Percentiles rank a stretch among this genome's conserved stretches.
These are phyloP conservation scores for Gorsachius goisagi DNA, from an alignment of 2,113 vertebrate species.

Conservation along the genomic window DNA sequence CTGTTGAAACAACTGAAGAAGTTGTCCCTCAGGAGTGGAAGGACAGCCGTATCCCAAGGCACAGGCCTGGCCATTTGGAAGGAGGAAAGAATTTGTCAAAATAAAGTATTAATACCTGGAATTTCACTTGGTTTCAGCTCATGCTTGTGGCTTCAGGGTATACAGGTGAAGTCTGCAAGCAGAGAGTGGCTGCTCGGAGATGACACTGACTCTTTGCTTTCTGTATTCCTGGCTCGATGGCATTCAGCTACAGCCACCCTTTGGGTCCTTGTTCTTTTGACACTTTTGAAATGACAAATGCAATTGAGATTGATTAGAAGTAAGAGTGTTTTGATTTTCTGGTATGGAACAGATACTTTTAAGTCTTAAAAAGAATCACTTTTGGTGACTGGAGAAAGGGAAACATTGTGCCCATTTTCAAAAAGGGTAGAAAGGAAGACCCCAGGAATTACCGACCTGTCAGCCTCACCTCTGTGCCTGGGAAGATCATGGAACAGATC, in stretches of 20 bases:
- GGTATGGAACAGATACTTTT: background rate
- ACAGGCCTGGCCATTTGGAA: background rate
- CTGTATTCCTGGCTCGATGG: background rate
- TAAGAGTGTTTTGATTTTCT: background rate
- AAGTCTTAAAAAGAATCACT: background rate
- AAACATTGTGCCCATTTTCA: no score
- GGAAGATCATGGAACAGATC: no score
- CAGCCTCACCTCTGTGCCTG: no score
- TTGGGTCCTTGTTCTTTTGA: background rate
- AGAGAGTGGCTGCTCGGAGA: background rate
- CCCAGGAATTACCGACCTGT: no score
- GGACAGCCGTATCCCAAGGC: background rate
- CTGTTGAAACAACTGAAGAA: background rate
- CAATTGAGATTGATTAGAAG: background rate
- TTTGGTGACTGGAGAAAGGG: no score
- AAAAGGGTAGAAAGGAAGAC: no score
- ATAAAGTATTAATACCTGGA: background rate
- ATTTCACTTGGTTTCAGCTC: constrained; percentile 1
- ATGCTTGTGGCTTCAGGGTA: background rate
- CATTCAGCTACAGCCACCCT: background rate
- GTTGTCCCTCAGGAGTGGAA: background rate
- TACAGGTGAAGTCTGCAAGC: background rate
- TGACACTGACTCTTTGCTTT: background rate
- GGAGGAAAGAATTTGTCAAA: constrained; percentile 5
- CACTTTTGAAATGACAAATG: background rate